Conservation (phyloP, 2,888 invertebrate genomes). For the Hydrotaea diabolus region DNA sequence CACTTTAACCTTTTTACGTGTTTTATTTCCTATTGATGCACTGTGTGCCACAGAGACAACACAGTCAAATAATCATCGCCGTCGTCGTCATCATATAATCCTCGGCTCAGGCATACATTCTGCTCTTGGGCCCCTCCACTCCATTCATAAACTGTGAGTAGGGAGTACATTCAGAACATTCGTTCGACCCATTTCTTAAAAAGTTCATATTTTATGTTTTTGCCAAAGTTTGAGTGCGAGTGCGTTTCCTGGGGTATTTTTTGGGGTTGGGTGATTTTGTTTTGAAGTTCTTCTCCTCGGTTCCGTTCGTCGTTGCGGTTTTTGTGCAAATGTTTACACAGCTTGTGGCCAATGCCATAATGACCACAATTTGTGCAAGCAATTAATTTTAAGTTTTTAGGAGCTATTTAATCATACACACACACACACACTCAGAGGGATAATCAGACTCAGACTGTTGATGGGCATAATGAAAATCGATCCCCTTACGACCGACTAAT, state of each 20-base stretch:
- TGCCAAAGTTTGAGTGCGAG: conserved; percentile 1
- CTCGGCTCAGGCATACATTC: not conserved
- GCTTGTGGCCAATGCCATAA: conserved; percentile 68
- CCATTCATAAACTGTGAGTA: conserved; percentile 46
- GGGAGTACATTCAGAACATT: not conserved
- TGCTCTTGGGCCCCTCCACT: not conserved
- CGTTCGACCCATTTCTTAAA: conserved; percentile 64
- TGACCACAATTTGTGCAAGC: conserved; percentile 67
- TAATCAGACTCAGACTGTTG: not conserved
- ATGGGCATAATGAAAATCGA: conserved; percentile 59
- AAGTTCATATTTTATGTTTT: conserved; percentile 51
- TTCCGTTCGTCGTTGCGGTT: conserved; percentile 18
- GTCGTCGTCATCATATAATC: conserved; percentile 11
- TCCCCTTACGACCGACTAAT: conserved; percentile 62
- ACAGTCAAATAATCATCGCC: conserved; percentile 18
- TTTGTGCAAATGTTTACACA: conserved; percentile 68
- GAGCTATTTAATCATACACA: conserved; percentile 63
- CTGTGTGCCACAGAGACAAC: not conserved
- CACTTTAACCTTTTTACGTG: too few relatives aligned
- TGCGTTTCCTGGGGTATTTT: not conserved
- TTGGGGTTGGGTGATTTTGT: conserved; percentile 41
- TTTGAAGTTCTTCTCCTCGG: not conserved
- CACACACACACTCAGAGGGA: not conserved
- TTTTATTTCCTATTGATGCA: too few relatives aligned
- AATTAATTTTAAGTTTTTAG: conserved; percentile 66